A percentile compares a stretch with the other conserved stretches of the same genome.
These are phyloP conservation scores for Telmatherina bonti DNA, from an alignment of 2,797 vertebrate genomes.

Conservation along the genomic window DNA sequence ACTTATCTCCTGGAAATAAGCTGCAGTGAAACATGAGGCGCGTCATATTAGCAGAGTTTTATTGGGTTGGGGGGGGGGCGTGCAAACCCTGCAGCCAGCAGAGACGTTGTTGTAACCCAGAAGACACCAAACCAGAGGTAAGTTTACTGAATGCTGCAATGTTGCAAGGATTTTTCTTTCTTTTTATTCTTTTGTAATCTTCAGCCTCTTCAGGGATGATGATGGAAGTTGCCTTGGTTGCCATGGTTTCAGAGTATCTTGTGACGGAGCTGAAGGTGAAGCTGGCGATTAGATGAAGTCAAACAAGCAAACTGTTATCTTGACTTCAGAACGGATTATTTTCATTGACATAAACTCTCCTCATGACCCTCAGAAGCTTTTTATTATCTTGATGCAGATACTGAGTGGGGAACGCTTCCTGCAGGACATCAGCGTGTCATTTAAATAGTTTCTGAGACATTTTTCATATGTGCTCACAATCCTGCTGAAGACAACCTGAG, in stretches of 20 bases:
- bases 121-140: not conserved
- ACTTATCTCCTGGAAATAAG: slow-evolving; percentile 39
- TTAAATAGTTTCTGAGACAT: no score
- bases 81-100: not conserved
- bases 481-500: no score
- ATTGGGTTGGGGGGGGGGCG: slow-evolving; percentile 20
- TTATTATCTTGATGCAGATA: no score
- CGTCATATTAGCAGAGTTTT: slow-evolving; percentile 17
- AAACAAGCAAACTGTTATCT: not conserved
- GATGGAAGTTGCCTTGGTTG: no score
- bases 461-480: no score
- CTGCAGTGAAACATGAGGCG: slow-evolving; percentile 43
- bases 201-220: no score
- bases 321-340: not conserved
- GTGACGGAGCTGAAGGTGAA: no score
- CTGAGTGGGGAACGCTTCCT: not conserved
- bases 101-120: no score
- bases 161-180: no score
- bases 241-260: not conserved
- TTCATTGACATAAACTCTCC: not conserved
- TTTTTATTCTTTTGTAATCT: no score
- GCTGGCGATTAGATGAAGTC: not conserved
- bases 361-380: not conserved
- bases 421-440: not conserved
- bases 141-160: no score